Percentiles rank a stretch among this genome's conserved stretches.
Conservation (phyloP, 2,888 invertebrate species). For the Tiliacea aurago region DNA sequence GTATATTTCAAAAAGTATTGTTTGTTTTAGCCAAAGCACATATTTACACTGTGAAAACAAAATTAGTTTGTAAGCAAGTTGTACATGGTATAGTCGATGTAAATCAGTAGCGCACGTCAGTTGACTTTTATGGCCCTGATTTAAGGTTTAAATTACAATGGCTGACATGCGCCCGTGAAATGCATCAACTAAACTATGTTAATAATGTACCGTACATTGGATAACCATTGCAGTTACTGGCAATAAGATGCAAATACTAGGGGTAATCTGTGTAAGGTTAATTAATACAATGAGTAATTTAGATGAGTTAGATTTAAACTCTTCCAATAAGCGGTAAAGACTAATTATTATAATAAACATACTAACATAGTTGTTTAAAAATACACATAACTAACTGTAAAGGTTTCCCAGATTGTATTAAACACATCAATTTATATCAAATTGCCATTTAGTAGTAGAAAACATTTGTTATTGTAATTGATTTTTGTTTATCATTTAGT, state of each 20-base stretch:
- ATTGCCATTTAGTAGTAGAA: conserved; percentile 37
- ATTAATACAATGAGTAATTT: conserved; percentile 35
- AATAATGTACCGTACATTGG: conserved; percentile 26
- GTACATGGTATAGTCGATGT: conserved; percentile 5
- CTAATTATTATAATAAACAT: conserved; percentile 52
- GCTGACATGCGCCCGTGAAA: neutral
- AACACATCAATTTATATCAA: conserved; percentile 10
- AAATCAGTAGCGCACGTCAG: neutral
- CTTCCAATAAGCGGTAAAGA: conserved; percentile 60
- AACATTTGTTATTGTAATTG: conserved; percentile 12
- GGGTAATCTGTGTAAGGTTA: conserved; percentile 31
- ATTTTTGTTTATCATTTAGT: conserved; percentile 12
- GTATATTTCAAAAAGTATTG: conserved; percentile 26
- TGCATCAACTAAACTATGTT: conserved; percentile 9
- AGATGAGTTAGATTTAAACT: conserved; percentile 50
- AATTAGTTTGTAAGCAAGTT: conserved; percentile 34
- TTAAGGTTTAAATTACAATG: conserved; percentile 13
- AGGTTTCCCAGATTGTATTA: conserved; percentile 5
- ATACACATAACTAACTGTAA: conserved; percentile 7
- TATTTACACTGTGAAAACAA: conserved; percentile 2
- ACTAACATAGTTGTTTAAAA: conserved; percentile 41
- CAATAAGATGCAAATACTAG: conserved; percentile 37
- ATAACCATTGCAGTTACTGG: conserved; percentile 31
- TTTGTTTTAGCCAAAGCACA: conserved; percentile 28
- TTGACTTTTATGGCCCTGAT: neutral